A percentile compares a stretch with the other conserved stretches of the same genome.
These are phyloP conservation scores for Leuciscus idus DNA, from an alignment of 2,113 vertebrate species.

Conservation along the genomic window DNA sequence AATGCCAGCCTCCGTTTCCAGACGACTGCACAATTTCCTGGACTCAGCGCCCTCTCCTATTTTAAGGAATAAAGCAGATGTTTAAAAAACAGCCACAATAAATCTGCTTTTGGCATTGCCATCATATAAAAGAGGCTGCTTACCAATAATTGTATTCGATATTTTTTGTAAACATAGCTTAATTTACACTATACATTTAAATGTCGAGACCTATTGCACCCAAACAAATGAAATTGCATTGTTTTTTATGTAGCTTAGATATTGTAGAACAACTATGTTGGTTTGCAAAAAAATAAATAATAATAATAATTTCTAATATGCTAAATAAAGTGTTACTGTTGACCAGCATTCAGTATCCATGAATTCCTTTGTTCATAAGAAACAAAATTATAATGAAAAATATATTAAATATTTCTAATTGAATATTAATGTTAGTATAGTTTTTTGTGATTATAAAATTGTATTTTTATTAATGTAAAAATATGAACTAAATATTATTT, in stretches of 20 bases:
- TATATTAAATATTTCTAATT: background rate
- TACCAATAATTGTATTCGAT: background rate
- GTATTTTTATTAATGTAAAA: background rate
- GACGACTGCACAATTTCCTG: constrained; percentile 23
- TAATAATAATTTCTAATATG: background rate
- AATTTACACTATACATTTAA: background rate
- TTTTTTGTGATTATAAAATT: background rate
- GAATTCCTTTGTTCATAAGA: background rate
- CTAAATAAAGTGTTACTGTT: background rate
- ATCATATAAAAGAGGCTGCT: background rate
- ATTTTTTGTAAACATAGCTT: background rate
- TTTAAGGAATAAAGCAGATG: background rate
- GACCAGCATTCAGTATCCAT: background rate
- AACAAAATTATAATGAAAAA: background rate
- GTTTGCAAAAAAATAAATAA: background rate
- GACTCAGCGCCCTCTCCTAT: background rate
- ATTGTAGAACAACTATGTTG: background rate
- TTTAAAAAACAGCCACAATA: constrained; percentile 1
- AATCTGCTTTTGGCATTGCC: background rate
- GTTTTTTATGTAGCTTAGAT: background rate
- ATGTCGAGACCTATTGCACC: background rate
- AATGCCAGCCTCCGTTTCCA: constrained; percentile 17
- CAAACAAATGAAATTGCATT: background rate
- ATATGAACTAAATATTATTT: background rate
- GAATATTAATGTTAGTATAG: no score